Evolutionary conservation across 2,113 vertebrate genomes (phyloP).

Genomic region (Rafetus swinhoei): DNA sequence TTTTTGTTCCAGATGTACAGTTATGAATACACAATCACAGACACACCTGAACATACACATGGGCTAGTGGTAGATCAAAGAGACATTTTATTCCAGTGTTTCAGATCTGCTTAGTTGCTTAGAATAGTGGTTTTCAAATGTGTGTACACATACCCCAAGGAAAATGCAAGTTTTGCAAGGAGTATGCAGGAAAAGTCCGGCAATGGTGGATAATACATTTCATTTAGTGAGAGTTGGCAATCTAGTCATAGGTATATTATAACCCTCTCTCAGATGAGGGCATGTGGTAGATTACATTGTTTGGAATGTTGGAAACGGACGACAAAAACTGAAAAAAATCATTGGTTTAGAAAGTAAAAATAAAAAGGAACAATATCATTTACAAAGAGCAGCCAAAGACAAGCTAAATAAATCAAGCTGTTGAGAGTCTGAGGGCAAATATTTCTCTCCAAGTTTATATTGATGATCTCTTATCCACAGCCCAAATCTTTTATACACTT

Average conservation of each 20-base stretch:
- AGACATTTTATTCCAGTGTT: neutral
- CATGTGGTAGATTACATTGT: neutral
- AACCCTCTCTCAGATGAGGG: neutral
- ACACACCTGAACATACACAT: neutral
- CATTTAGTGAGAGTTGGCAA: neutral
- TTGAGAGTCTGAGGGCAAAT: neutral
- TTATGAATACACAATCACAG: neutral
- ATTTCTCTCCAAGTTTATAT: neutral
- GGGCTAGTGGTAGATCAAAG: fast-evolving
- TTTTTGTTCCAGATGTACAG: neutral
- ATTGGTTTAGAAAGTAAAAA: neutral
- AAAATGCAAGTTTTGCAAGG: neutral
- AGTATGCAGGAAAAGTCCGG: neutral
- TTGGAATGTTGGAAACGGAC: neutral
- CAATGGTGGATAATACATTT: neutral
- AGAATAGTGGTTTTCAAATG: neutral
- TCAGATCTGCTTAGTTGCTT: neutral
- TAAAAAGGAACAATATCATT: neutral
- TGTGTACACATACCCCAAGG: too few species aligned
- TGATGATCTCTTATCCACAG: neutral
- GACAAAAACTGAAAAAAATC: neutral
- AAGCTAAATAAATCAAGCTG: neutral
- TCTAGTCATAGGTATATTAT: neutral
- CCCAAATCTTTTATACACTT: neutral
- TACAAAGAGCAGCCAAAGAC: fast-evolving